Evolutionary conservation across 1,140 invertebrate species (phyloP), one percentile per base, ranked within the genome.

Genomic region (Myzus persicae): DNA sequence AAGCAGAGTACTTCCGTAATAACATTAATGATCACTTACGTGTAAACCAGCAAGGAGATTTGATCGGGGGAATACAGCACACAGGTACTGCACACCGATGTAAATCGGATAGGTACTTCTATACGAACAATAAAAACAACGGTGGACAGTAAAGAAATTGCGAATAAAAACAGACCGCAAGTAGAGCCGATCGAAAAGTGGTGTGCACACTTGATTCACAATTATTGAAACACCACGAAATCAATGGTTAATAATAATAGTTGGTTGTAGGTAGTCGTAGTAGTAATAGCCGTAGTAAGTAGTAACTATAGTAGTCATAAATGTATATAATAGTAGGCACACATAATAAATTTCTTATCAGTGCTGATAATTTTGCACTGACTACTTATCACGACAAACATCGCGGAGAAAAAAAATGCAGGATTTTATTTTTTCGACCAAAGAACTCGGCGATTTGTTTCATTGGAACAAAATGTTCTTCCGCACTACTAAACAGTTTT

Each of bases 361-460:
- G 90, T 81, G 51, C 42, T 91, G 54, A 91, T 91, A 91, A 91
- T 91, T 91, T 91, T 81, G 90, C 59, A 76, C 67, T 9, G 40
- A 42, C 36, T 91, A 76, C 54, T 91, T 91, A 91, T 91, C 90
- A 91, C 31, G 59, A 76, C n/a, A 44, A 89, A 54, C 76, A 26
- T 36, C 54, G n/a, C n/a, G 2, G 2, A 7, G 38, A 90, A 59
- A 90, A 89, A 90, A 89, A 54, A n/a, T n/a, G 18, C 38, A 90
- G 4, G 11, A 54, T 54, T 31, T 54, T 40, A 26, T 91, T 44
- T 42, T 48, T 48, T 91, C 26, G 1, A 51, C 24, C 42, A 5
- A 20, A 40, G 24, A 31, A 67, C 42, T 7, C 51, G 0, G 7
- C 26, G 8, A 40, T 54, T 24, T 14, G 11, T 54, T 59, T 40